A percentile compares a stretch with the other conserved stretches of the same genome.
Conservation (phyloP, 1,140 invertebrate species). For the Aradophagus sp. region DNA sequence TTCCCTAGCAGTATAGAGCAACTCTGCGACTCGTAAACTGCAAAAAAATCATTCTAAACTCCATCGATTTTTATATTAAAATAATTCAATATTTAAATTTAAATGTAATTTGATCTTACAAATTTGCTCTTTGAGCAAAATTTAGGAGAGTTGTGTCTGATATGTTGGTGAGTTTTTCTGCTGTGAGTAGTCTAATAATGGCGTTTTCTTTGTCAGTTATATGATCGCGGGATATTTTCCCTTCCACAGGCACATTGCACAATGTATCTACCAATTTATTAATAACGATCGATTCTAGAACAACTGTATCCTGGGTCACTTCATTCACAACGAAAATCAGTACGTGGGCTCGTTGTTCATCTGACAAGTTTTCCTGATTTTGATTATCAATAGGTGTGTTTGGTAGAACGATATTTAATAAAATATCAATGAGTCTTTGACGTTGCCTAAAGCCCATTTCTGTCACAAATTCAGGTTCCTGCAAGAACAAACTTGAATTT, state of each 20-base stretch:
- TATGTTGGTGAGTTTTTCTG: slow-evolving; percentile 81
- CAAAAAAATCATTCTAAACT: slow-evolving; percentile 55
- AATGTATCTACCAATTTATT: slow-evolving; percentile 76
- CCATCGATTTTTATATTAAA: slow-evolving; percentile 19
- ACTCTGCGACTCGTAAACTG: slow-evolving; percentile 68
- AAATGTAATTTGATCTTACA: slow-evolving; percentile 79
- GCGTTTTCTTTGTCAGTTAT: slow-evolving; percentile 87
- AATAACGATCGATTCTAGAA: slow-evolving; percentile 62
- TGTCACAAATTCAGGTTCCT: slow-evolving; percentile 84
- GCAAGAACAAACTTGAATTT: slow-evolving; percentile 4
- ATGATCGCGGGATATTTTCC: slow-evolving; percentile 74
- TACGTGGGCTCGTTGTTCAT: slow-evolving; percentile 78
- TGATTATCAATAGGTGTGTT: slow-evolving; percentile 62
- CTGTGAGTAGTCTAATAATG: slow-evolving; percentile 83
- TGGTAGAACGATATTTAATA: slow-evolving; percentile 85
- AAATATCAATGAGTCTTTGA: slow-evolving; percentile 87
- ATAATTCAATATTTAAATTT: no score
- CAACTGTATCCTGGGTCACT: slow-evolving; percentile 65
- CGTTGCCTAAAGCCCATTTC: slow-evolving; percentile 84
- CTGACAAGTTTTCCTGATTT: slow-evolving; percentile 64
- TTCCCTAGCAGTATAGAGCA: slow-evolving; percentile 67
- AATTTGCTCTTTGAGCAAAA: slow-evolving; percentile 79
- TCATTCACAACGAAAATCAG: slow-evolving; percentile 74
- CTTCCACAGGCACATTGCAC: slow-evolving; percentile 72
- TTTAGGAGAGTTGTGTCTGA: slow-evolving; percentile 75